Evolutionary conservation across 2,113 vertebrate species (phyloP).

Genomic region (Prionailurus bengalensis): DNA sequence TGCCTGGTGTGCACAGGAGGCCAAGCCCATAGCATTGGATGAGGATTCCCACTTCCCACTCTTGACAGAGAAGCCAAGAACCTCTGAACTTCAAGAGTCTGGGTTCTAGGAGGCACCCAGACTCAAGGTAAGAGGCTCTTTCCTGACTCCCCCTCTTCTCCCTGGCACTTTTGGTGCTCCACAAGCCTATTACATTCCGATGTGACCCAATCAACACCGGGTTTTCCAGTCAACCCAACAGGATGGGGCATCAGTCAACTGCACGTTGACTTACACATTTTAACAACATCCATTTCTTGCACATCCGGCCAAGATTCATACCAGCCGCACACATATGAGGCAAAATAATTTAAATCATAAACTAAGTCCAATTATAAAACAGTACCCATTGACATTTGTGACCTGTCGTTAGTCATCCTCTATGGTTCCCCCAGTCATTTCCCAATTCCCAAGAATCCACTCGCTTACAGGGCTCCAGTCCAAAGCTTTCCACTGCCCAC

Average conservation of each 20-base stretch:
- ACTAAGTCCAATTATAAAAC: background rate
- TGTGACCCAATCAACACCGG: background rate
- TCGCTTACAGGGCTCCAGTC: slow-evolving; percentile 96
- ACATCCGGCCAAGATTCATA: background rate
- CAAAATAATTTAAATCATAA: background rate
- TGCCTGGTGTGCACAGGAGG: background rate
- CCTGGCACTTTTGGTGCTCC: no score
- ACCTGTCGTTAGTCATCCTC: background rate
- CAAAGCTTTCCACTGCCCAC: slow-evolving; percentile 97
- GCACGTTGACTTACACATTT: background rate
- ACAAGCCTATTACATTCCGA: background rate
- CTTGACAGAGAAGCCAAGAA: background rate
- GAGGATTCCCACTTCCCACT: background rate
- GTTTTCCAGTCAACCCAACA: background rate
- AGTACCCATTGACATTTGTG: background rate
- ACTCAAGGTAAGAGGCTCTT: background rate
- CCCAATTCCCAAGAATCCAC: background rate
- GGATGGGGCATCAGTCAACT: background rate
- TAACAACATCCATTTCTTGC: background rate
- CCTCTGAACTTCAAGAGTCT: background rate
- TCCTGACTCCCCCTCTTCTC: background rate
- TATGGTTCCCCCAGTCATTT: background rate
- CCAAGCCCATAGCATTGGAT: background rate
- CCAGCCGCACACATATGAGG: background rate
- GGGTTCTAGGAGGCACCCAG: background rate